A percentile compares a stretch with the other conserved stretches of the same genome.
These are phyloP conservation scores for Panagrolaimus sp. DNA, from an alignment of 1,140 invertebrate species.

Conservation along the genomic window DNA sequence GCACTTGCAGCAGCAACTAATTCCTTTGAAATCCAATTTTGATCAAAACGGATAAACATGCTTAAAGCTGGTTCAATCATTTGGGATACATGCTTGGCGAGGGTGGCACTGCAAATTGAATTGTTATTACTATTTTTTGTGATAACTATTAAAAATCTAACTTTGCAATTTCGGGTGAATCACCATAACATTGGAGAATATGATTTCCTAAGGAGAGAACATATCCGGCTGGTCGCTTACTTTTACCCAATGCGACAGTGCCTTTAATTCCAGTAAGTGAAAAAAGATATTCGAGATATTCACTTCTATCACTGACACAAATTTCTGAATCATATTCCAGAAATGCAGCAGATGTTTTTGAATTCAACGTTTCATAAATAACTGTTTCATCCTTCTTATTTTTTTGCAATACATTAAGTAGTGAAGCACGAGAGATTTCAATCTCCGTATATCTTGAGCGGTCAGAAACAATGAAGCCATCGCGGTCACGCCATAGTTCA, in stretches of 20 bases:
- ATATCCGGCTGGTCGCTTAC: constrained; percentile 36
- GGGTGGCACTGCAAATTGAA: constrained; percentile 21
- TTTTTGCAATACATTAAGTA: constrained; percentile 3
- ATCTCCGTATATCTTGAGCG: constrained; percentile 34
- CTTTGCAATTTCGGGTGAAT: constrained; percentile 33
- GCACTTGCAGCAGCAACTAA: constrained; percentile 19
- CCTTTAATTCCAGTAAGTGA: constrained; percentile 30
- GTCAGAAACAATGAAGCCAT: constrained; percentile 39
- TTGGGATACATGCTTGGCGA: constrained; percentile 20
- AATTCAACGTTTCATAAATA: constrained; percentile 5
- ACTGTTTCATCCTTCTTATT: background rate
- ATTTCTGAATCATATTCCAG: constrained; percentile 28
- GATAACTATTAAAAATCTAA: background rate
- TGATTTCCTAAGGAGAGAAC: constrained; percentile 22
- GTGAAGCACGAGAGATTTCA: constrained; percentile 23
- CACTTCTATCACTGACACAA: constrained; percentile 21
- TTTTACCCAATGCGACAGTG: constrained; percentile 28
- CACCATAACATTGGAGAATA: constrained; percentile 39
- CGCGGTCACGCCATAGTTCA: constrained; percentile 36
- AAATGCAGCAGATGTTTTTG: constrained; percentile 18
- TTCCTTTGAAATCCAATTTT: constrained; percentile 18
- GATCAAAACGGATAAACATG: constrained; percentile 25
- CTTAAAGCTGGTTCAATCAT: constrained; percentile 15
- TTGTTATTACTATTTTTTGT: constrained; percentile 16
- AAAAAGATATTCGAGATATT: constrained; percentile 36